Percentiles rank a stretch among this genome's conserved stretches.
phyloP scores from a whole-genome alignment of 2,888 invertebrate species.

The Archaeoteleia sp. region DNA sequence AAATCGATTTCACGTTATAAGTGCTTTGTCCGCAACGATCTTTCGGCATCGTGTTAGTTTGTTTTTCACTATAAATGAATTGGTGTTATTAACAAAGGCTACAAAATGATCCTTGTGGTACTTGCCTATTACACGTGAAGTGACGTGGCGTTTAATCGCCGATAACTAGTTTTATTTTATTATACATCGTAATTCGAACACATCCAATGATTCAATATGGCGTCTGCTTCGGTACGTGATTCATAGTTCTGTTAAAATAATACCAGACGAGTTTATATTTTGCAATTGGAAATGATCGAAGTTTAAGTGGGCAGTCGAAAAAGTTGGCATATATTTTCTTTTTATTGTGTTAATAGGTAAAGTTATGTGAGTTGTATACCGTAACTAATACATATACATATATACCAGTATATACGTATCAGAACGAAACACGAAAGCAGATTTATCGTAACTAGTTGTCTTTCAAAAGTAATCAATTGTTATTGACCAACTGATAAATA shows the following conservation, averaged over 20 bases:
- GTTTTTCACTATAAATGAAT: no score
- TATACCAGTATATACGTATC: constrained; percentile 24
- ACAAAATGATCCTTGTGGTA: no score
- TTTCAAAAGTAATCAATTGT: constrained; percentile 26
- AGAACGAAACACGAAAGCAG: constrained; percentile 8
- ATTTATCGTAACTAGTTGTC: constrained; percentile 19
- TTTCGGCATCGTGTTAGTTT: no score
- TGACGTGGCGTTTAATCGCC: no score
- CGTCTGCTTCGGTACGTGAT: constrained; percentile 73
- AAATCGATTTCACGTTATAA: no score
- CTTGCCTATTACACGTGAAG: no score
- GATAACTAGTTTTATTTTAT: no score
- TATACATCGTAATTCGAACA: no score
- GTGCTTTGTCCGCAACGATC: no score
- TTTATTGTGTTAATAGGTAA: no score
- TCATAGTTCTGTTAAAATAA: constrained; percentile 4
- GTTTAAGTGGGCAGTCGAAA: constrained; percentile 5
- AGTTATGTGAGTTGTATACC: constrained; percentile 21
- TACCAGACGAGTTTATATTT: background rate
- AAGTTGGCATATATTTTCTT: no score
- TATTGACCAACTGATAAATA: constrained; percentile 22
- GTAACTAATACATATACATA: constrained; percentile 31
- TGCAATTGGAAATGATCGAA: background rate
- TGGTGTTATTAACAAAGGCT: no score
- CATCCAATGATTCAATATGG: constrained; percentile 63